Conservation (phyloP, 1,140 invertebrate genomes). For the Scaptomyza montana region DNA sequence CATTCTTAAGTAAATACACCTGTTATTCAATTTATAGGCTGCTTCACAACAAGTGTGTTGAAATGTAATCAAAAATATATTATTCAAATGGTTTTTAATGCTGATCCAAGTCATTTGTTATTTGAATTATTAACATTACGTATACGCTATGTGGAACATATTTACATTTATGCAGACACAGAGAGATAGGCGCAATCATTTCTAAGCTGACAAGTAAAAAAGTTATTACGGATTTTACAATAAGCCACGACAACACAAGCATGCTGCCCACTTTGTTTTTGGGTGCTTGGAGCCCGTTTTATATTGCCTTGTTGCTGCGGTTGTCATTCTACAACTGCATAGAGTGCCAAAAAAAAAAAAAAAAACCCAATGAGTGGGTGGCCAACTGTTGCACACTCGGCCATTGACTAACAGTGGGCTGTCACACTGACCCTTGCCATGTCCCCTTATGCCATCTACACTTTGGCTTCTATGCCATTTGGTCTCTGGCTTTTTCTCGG, state of each 20-base stretch:
- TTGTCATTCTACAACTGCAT: conserved; percentile 24
- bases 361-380: conserved; percentile 11
- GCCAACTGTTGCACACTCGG: conserved; percentile 42
- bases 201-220: neutral
- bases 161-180: neutral
- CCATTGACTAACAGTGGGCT: conserved; percentile 41
- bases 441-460: conserved; percentile 1
- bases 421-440: conserved; percentile 30
- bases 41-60: neutral
- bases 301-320: conserved; percentile 43
- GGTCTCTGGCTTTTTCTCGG: neutral
- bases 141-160: conserved; percentile 6
- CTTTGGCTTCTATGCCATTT: conserved; percentile 3
- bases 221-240: conserved; percentile 10
- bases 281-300: conserved; percentile 13
- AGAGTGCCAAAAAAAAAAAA: conserved; percentile 3
- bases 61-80: neutral
- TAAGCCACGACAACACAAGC: conserved; percentile 2
- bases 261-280: conserved; percentile 31
- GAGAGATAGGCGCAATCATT: conserved; percentile 6
- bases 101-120: neutral
- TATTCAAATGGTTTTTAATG: neutral
- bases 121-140: neutral
- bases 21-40: no score
- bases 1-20: neutral